Conservation (phyloP, 1,140 invertebrate species). For the Pseudomyrmex dendroicus region DNA sequence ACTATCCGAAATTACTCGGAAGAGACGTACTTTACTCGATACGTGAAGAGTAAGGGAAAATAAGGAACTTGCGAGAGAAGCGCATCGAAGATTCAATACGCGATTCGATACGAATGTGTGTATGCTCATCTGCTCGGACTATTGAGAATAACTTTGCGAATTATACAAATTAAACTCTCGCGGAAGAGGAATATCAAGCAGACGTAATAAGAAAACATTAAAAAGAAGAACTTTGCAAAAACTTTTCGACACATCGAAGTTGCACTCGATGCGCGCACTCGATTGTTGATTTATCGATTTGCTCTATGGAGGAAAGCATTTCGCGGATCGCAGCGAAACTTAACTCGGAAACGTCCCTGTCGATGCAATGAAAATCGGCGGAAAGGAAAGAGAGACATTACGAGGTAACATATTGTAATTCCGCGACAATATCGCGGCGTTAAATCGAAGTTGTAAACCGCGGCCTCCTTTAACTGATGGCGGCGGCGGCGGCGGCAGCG, state of each 20-base stretch:
- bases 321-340: no score
- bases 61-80: not conserved
- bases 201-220: no score
- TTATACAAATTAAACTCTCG: no score
- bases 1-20: not conserved
- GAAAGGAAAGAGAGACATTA: not conserved
- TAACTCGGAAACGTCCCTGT: not conserved
- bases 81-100: not conserved
- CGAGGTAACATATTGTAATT: conserved; percentile 6
- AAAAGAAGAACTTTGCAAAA: no score
- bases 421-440: not conserved
- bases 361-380: not conserved
- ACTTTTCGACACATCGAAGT: no score
- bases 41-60: not conserved
- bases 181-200: no score
- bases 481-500: no score
- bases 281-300: no score
- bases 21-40: not conserved
- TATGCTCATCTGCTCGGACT: no score
- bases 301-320: no score
- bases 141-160: not conserved
- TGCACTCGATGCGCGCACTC: no score
- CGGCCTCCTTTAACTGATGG: conserved; percentile 11
- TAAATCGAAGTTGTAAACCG: conserved; percentile 27
- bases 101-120: not conserved